Evolutionary conservation across 2,113 vertebrate genomes (phyloP).

Genomic region (Paradoxurus hermaphroditus): DNA sequence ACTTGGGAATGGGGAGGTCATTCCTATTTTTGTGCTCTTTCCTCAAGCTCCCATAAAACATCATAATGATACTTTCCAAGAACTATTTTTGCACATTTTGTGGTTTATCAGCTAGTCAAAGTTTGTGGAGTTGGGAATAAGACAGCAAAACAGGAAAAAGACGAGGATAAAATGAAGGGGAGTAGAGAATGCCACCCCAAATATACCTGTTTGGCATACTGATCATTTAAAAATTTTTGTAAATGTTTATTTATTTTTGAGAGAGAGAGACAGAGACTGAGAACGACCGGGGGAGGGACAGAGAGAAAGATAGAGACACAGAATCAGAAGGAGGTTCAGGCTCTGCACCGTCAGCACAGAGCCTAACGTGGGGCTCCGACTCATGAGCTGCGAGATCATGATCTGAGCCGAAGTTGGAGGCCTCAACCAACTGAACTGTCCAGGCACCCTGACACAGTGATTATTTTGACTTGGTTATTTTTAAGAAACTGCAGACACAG

Average conservation of each 20-base stretch:
- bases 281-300: no score
- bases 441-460: no score
- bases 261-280: no score
- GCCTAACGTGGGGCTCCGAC: no score
- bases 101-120: neutral
- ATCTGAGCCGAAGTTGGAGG: no score
- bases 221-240: no score
- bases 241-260: neutral
- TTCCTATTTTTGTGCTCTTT: neutral
- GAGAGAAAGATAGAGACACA: no score
- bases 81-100: neutral
- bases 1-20: neutral
- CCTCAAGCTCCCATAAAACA: neutral
- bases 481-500: neutral
- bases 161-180: neutral
- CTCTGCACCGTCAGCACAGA: no score
- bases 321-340: no score
- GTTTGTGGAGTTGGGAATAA: neutral
- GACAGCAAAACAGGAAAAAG: neutral
- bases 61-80: neutral
- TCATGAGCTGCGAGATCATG: no score
- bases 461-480: neutral
- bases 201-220: neutral
- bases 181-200: neutral
- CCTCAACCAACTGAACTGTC: no score